Percentiles rank a stretch among this genome's conserved stretches.
phyloP scores from a whole-genome alignment of 2,888 invertebrate species.

The Clostera curtula region DNA sequence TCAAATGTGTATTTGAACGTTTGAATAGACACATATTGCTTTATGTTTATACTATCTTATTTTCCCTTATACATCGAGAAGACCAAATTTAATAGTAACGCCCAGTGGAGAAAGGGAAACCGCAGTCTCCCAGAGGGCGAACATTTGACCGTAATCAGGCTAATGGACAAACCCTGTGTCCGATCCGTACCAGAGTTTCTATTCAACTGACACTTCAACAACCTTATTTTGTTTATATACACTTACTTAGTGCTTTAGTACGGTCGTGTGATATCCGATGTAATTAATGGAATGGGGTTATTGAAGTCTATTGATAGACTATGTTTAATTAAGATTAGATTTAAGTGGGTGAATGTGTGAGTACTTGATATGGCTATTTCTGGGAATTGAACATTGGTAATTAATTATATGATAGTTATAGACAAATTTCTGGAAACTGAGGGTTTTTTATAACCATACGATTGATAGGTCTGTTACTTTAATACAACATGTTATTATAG shows the following conservation, averaged over 20 bases:
- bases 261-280: slow-evolving; percentile 22
- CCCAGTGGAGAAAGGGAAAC: slow-evolving; percentile 38
- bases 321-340: slow-evolving; percentile 1
- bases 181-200: slow-evolving; percentile 49
- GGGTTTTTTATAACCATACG: too few relatives aligned
- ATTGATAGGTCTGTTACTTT: too few relatives aligned
- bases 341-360: too few relatives aligned
- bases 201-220: slow-evolving; percentile 52
- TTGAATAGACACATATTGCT: too few relatives aligned
- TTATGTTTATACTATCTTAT: too few relatives aligned
- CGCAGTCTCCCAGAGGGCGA: slow-evolving; percentile 45
- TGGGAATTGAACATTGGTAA: not conserved
- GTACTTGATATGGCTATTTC: too few relatives aligned
- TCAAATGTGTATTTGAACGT: too few relatives aligned
- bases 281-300: slow-evolving; percentile 18
- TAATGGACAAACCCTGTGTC: slow-evolving; percentile 65
- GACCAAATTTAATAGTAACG: slow-evolving; percentile 24
- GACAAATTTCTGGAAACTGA: too few relatives aligned
- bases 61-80: slow-evolving; percentile 11
- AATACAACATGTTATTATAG: too few relatives aligned
- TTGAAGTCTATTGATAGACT: slow-evolving; percentile 2
- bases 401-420: not conserved
- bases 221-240: slow-evolving; percentile 51
- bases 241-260: slow-evolving; percentile 41
- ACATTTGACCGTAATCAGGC: slow-evolving; percentile 67